Base-by-base conservation (phyloP, 2,113 vertebrate species). In the Gymnobelideus leadbeateri region DNA sequence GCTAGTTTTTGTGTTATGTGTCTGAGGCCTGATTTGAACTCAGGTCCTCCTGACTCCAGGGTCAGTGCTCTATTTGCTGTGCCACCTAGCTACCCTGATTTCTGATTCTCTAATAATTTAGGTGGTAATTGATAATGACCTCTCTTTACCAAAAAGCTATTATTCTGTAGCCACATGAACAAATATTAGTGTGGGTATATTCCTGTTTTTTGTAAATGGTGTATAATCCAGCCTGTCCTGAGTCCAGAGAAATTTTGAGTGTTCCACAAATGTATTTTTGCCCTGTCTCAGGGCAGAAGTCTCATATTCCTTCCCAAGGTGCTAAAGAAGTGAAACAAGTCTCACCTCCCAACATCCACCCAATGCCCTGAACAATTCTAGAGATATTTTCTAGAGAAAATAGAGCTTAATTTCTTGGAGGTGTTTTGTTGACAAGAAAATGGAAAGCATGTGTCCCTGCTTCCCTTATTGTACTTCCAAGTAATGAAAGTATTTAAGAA, bases 401-500 rank as follows among this genome's bases (percentile, higher is more conserved):
- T 94, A 97, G 97, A 97, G 97, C 97, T 98, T 98, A 98, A 99
- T 98, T 98, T 99, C 97, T 98, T 98, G 97, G 98, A 99, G 99
- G 98, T 99, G 98, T 98, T 99, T 98, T 99, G 98, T 98, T 98
- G 98, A 98, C 98, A 98, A 98, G 98, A 98, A 99, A 98, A 99
- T 98, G 98, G 97, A 98, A 98, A 98, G 98, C 98, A 98, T 98
- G 98, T 98, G 98, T 98, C 96, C 98, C 96, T 96, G 98, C 97
- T 98, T 98, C 97, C 93, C 98, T 98, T 98, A 98, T 97, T 98
- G 98, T 98, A 97, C 98, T 98, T 98, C 97, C 97, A 98, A 98
- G 98, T 98, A 99, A 99, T 98, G 98, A 98, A 99, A 98, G 98
- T 98, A 98, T 99, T 99, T 98, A 98, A 98, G 98, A 98, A 99